Evolutionary conservation across 2,888 invertebrate genomes (phyloP), one percentile per base, ranked within the genome.

Genomic region (Phyllotreta cruciferae): DNA sequence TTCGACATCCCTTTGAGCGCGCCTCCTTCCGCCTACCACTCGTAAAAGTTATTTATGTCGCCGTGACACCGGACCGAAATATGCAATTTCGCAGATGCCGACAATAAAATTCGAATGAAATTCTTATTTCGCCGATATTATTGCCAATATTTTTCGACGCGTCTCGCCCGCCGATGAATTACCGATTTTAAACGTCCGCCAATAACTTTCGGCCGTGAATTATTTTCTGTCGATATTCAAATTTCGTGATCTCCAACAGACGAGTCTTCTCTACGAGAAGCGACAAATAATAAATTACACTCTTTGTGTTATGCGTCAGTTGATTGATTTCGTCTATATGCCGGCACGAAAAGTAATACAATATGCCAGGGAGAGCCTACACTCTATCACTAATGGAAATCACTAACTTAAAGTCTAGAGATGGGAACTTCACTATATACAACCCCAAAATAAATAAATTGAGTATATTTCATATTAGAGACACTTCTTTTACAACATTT

Each of bases 11-110:
- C 73, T 70, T 68, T 64, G 72, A 74, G 73, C 77, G 63, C 75
- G 75, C 73, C 72, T 72, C 70, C 74, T 74, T 73, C 72, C 71
- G 70, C 70, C 73, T 73, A 74, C 71, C 70, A 67, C 68, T 73
- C 74, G 76, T 78, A 77, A 78, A 74, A 73, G 75, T 78, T 76
- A 77, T 73, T 78, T 77, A 78, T 76, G 53, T 44, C 58, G 35
- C 50, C 39, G 56, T 66, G 54, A 62, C 62, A 60, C 42, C 61
- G 67, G 67, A 68, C 67, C 50, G 53, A 65, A 63, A 67, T 67
- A 61, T 67, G 67, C 65, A 66, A 67, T 66, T 66, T 47, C 58
- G 63, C 66, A 66, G 63, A 63, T 66, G 66, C 54, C 55, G 45
- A 52, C 63, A 41, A 66, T 66, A 63, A 66, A 66, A 66, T 47